Evolutionary conservation across 1,140 invertebrate species (phyloP), one percentile per base, ranked within the genome.

Genomic region (Rhyacophila brunnea): DNA sequence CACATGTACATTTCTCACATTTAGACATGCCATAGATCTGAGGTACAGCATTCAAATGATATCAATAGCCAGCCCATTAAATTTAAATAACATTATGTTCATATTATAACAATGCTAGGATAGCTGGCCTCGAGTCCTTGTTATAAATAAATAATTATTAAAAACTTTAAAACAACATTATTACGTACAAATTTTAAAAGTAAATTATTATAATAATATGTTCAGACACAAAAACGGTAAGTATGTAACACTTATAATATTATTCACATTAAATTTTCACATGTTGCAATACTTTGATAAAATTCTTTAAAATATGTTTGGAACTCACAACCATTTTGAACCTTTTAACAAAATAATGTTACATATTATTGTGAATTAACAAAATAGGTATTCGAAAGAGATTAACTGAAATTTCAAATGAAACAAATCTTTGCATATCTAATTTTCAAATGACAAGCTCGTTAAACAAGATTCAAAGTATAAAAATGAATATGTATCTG

Each of bases 61-160:
- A n/a, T n/a, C n/a, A n/a, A n/a, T n/a, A n/a, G n/a, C n/a, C n/a
- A n/a, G n/a, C n/a, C n/a, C n/a, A n/a, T n/a, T n/a, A n/a, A n/a
- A n/a, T n/a, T n/a, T n/a, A n/a, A n/a, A n/a, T n/a, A n/a, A n/a
- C n/a, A n/a, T n/a, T n/a, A n/a, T n/a, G n/a, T n/a, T n/a, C n/a
- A n/a, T n/a, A n/a, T n/a, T n/a, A n/a, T n/a, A n/a, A n/a, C n/a
- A n/a, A n/a, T n/a, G n/a, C n/a, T n/a, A n/a, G n/a, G n/a, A n/a
- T n/a, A n/a, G n/a, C 9, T 3, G 23, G 28, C 47, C 55, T 62
- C 28, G 54, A 64, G 55, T 55, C 61, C 58, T 59, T 66, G 58
- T 58, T 50, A 57, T 60, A 49, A 58, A 28, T 28, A 28, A 28
- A 28, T 28, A n/a, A n/a, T n/a, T n/a, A n/a, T n/a, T n/a, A 58